Conservation (phyloP, 2,113 vertebrate species). For the Trogon surrucura region DNA sequence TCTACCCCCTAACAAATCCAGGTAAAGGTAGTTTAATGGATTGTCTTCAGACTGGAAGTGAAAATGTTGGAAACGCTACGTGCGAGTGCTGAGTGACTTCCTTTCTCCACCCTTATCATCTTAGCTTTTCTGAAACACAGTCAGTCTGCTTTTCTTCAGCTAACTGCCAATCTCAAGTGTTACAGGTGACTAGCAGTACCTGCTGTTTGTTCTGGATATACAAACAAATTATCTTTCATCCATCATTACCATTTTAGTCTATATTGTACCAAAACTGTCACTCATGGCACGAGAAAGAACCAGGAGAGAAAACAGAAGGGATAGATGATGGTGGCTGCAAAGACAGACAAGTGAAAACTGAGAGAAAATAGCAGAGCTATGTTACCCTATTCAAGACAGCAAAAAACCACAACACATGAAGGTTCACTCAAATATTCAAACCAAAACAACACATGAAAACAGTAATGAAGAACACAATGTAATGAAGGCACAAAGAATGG, state of each 20-base stretch:
- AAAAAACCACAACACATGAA: not conserved
- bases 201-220: not conserved
- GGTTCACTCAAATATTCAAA: not conserved
- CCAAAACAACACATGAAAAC: not conserved
- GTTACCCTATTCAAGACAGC: not conserved
- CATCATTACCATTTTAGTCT: not conserved
- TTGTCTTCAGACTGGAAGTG: not conserved
- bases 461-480: not conserved
- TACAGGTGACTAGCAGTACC: not conserved
- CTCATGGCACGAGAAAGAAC: accelerated
- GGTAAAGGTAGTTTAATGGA: not conserved
- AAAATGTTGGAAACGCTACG: not conserved
- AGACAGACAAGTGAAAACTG: not conserved
- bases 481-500: not conserved
- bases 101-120: not conserved
- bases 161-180: not conserved
- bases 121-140: not conserved
- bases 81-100: not conserved
- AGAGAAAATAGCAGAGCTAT: not conserved
- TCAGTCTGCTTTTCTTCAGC: not conserved
- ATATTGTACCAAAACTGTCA: not conserved
- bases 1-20: not conserved
- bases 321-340: not conserved
- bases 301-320: not conserved
- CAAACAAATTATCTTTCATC: not conserved